Base-by-base conservation (phyloP, 2,888 invertebrate genomes). In the Polylopha cassiicola region DNA sequence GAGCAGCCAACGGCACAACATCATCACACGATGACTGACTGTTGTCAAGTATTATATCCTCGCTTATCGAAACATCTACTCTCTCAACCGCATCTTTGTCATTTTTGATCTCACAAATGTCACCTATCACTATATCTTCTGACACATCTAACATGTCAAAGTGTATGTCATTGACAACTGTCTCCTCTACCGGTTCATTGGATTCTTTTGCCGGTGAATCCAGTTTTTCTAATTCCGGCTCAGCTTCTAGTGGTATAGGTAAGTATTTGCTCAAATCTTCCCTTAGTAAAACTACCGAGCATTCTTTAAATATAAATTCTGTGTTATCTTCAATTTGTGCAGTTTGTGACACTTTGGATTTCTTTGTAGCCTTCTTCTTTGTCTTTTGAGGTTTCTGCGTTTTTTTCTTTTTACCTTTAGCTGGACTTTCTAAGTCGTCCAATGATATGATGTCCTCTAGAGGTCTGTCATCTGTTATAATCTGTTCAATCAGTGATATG, bases 121-220 rank as follows among this genome's bases (percentile, higher is more conserved):
- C 76, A 1, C 75, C 82, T 42, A 85, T 79, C 1, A 78, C 69
- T 37, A 85, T 84, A 44, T 84, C 84, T 51, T 84, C 85, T 0
- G 82, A 85, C 0, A 84, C 82, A 57, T 84, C 84, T 38, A 85
- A 60, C 82, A 84, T 82, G 42, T 84, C 84, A 51, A 85, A 73
- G 24, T 79, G 77, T 20, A 82, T 53, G 31, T 78, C 75, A 51
- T 68, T 74, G 3, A 61, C 56, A 13, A 63, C 50, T 2, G 51
- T 38, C 22, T 63, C 58, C 42, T 59, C 62, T 7, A 52, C 41
- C 60, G 17, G 9, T 7, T 8, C 9, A 11, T 14, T 29, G 7
- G 9, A 8, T 5, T 10, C 10, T 24, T 23, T 18, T 11, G 15
- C 16, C 5, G 15, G 8, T 18, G n/a, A n/a, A n/a, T 17, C 23